Percentiles rank a stretch among this genome's conserved stretches.
phyloP scores from a whole-genome alignment of 2,113 vertebrate genomes.

The Propithecus coquereli region DNA sequence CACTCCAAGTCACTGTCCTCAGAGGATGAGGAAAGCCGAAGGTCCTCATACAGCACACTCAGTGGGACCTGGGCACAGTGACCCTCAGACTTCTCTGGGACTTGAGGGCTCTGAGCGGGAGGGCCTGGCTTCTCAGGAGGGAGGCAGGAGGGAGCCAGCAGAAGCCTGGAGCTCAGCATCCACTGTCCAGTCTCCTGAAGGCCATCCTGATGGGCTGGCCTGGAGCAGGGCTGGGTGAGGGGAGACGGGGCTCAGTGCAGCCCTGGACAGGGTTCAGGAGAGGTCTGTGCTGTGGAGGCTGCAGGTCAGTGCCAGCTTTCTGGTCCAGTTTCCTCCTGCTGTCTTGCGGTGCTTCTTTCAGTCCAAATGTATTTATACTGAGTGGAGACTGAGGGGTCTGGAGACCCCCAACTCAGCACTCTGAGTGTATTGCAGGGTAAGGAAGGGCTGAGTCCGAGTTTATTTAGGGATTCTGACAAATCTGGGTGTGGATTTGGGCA shows the following conservation, averaged over 20 bases:
- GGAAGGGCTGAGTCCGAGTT: neutral
- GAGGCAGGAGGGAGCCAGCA: neutral
- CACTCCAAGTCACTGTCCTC: neutral
- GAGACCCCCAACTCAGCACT: neutral
- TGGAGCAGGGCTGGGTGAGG: neutral
- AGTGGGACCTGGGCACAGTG: fast-evolving
- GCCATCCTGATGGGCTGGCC: neutral
- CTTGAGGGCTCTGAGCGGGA: fast-evolving
- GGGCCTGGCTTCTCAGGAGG: neutral
- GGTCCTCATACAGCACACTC: neutral
- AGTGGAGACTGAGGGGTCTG: too few species aligned
- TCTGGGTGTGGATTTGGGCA: neutral
- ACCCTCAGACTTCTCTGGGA: neutral
- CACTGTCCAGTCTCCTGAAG: neutral
- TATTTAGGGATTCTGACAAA: neutral
- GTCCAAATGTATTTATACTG: neutral
- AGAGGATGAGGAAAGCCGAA: neutral
- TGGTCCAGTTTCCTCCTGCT: neutral
- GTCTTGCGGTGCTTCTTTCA: neutral
- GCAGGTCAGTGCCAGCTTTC: neutral
- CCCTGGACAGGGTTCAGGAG: neutral
- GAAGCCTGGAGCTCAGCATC: neutral
- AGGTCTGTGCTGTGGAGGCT: neutral
- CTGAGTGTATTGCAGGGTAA: neutral
- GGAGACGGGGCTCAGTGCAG: neutral